phyloP scores from a whole-genome alignment of 2,888 invertebrate species.

The Diachrysia chrysitis region DNA sequence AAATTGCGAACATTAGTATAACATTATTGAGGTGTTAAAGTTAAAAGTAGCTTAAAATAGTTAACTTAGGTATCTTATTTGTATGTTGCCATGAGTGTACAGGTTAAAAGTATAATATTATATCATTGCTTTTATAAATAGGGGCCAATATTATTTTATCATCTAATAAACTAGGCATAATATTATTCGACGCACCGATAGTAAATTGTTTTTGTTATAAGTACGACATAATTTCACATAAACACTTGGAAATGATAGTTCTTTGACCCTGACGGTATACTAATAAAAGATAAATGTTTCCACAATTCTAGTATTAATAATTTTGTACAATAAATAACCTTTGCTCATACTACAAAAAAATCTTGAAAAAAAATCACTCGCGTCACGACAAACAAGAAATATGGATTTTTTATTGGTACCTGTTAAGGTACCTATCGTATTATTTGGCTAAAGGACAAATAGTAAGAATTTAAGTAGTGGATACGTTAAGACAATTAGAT shows the following conservation, averaged over 20 bases:
- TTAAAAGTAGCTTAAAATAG: no score
- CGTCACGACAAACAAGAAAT: constrained; percentile 1
- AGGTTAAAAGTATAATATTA: no score
- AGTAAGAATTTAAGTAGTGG: no score
- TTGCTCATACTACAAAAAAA: constrained; percentile 13
- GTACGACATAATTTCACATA: background rate
- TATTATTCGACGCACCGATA: background rate
- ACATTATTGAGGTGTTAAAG: no score
- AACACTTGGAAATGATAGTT: background rate
- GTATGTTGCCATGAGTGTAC: no score
- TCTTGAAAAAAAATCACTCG: constrained; percentile 5
- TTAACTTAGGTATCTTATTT: no score
- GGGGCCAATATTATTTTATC: background rate
- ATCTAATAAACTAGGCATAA: background rate
- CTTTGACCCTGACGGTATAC: background rate
- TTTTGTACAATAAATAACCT: constrained; percentile 19
- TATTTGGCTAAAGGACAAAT: background rate
- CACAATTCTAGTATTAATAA: background rate
- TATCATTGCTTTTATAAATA: no score
- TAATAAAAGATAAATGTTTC: constrained; percentile 7
- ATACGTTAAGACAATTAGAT: no score
- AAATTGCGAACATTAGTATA: no score
- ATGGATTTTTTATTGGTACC: background rate
- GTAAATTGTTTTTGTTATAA: background rate
- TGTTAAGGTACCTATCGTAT: background rate